phyloP scores from a whole-genome alignment of 2,888 invertebrate species.

The Hirtodrosophila confusa region DNA sequence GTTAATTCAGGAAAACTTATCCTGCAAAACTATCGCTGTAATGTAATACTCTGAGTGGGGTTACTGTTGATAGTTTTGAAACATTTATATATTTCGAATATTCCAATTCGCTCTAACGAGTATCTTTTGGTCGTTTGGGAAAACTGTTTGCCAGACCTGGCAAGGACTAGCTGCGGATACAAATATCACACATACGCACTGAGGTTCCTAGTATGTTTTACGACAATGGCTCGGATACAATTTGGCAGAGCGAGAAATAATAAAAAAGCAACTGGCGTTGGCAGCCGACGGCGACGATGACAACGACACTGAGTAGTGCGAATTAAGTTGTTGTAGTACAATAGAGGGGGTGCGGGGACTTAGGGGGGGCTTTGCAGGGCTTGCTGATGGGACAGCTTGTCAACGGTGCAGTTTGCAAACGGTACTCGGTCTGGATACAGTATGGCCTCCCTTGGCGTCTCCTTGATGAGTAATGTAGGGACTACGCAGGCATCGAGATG shows the following conservation, averaged over 20 bases:
- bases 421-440: conserved; percentile 44
- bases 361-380: conserved; percentile 1
- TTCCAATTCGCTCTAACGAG: no score
- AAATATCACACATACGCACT: conserved; percentile 69
- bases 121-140: no score
- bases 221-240: conserved; percentile 74
- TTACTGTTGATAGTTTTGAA: no score
- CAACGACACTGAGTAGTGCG: conserved; percentile 69
- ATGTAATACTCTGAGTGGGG: no score
- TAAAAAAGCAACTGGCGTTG: conserved; percentile 52
- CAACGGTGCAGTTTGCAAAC: conserved; percentile 70
- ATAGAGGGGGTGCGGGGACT: not conserved
- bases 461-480: conserved; percentile 50
- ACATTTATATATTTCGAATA: no score
- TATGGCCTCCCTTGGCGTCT: conserved; percentile 47
- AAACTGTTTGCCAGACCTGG: conserved; percentile 36
- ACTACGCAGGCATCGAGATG: conserved; percentile 30
- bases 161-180: conserved; percentile 22
- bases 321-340: conserved; percentile 66
- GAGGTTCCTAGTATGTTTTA: conserved; percentile 65
- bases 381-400: conserved; percentile 61
- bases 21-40: no score
- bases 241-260: conserved; percentile 69
- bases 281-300: conserved; percentile 28
- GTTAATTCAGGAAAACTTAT: no score